Percentiles rank a stretch among this genome's conserved stretches.
phyloP scores from a whole-genome alignment of 1,140 invertebrate genomes.

The Aradophagus sp. region DNA sequence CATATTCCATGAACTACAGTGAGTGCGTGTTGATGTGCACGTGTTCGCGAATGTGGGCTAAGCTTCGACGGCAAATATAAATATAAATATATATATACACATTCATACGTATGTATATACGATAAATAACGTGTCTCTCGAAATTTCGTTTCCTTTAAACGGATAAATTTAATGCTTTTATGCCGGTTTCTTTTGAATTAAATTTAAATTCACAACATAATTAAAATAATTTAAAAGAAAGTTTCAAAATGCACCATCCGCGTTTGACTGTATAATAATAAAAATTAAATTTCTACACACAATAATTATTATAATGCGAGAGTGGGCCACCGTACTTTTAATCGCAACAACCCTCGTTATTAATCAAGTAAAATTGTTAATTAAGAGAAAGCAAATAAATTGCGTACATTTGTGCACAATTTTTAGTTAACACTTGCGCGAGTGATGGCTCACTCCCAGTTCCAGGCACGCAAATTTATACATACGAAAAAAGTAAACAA shows the following conservation, averaged over 20 bases:
- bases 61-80: too few species aligned
- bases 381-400: slow-evolving; percentile 14
- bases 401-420: not conserved
- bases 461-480: slow-evolving; percentile 39
- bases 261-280: slow-evolving; percentile 23
- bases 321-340: slow-evolving; percentile 30
- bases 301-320: slow-evolving; percentile 37
- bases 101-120: slow-evolving; percentile 12
- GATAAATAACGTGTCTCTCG: slow-evolving; percentile 30
- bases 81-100: not conserved
- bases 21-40: too few species aligned
- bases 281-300: slow-evolving; percentile 44
- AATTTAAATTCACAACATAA: slow-evolving; percentile 3
- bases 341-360: not conserved
- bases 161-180: slow-evolving; percentile 20
- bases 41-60: slow-evolving; percentile 10
- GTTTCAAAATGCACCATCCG: slow-evolving; percentile 54
- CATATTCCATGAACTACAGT: too few species aligned
- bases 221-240: slow-evolving; percentile 28
- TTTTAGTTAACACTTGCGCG: not conserved
- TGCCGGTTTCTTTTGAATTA: not conserved
- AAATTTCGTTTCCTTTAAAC: too few species aligned
- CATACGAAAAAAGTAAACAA: slow-evolving; percentile 27
- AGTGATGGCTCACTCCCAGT: slow-evolving; percentile 30
- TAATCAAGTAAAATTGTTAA: not conserved